Evolutionary conservation across 2,888 invertebrate genomes (phyloP), one percentile per base, ranked within the genome.

Genomic region (Dinocampus coccinellae): DNA sequence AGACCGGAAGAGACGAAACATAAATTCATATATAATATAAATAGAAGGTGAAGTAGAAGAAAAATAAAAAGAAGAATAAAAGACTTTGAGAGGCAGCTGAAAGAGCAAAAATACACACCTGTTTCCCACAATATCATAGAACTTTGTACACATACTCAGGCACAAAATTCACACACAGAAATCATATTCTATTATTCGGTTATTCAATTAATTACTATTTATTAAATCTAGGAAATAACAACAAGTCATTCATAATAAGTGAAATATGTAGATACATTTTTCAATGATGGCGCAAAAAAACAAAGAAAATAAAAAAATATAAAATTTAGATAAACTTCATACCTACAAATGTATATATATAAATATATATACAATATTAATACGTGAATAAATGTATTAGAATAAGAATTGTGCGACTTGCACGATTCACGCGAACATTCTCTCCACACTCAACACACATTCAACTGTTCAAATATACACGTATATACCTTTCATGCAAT

Each of bases 121-220:
- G 47, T 47, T 65, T 57, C 39, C 39, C 57, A 55, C 55, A 55
- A 20, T 34, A 26, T 39, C 36, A 57, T 26, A 57, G n/a, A 57
- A 13, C 16, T 33, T 20, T n/a, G 22, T 36, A 33, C n/a, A n/a
- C n/a, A n/a, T n/a, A n/a, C n/a, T n/a, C n/a, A n/a, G n/a, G n/a
- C n/a, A n/a, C n/a, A n/a, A n/a, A n/a, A n/a, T n/a, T n/a, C 2
- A 26, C 24, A 20, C 66, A 55, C 66, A 65, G n/a, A n/a, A n/a
- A 36, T 34, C 55, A 66, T 20, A 36, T 22, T 55, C 33, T 64
- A 57, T 66, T 22, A 66, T 66, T 66, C 33, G 39, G 53, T 57
- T 57, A 57, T 58, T 57, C 24, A 39, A 66, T 57, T 66, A 66
- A 66, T 66, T 66, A 66, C 39, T 57, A 57, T 57, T 57, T 66